phyloP scores from a whole-genome alignment of 2,888 invertebrate genomes.

The Napeogenes inachia region DNA sequence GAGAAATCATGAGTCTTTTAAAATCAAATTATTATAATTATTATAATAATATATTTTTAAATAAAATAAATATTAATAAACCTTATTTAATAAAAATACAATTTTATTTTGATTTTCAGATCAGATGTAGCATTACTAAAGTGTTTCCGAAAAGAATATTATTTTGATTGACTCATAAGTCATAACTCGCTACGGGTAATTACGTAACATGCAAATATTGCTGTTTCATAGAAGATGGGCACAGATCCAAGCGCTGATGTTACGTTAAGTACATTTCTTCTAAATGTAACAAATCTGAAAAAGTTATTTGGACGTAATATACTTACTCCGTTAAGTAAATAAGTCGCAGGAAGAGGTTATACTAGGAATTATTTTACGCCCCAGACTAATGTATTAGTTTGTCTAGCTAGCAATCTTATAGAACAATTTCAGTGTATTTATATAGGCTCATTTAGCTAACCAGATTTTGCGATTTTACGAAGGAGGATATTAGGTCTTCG shows the following conservation, averaged over 20 bases:
- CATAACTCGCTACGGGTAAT: constrained; percentile 16
- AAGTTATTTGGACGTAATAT: constrained; percentile 2
- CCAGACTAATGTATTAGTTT: constrained; percentile 15
- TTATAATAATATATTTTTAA: too few species aligned
- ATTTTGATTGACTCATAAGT: constrained; percentile 18
- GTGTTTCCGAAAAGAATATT: neutral
- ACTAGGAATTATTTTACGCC: constrained; percentile 13
- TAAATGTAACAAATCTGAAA: constrained; percentile 19
- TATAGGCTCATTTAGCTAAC: neutral
- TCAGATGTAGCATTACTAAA: neutral
- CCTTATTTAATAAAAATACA: too few species aligned
- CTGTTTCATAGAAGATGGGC: constrained; percentile 40
- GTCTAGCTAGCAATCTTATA: neutral
- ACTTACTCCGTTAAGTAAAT: constrained; percentile 11
- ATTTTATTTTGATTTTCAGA: too few species aligned
- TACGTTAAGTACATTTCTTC: constrained; percentile 30
- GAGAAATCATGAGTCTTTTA: too few species aligned
- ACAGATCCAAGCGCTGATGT: constrained; percentile 47
- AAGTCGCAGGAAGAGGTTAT: constrained; percentile 9
- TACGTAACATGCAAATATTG: constrained; percentile 33
- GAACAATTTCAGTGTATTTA: neutral
- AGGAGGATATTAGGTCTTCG: too few species aligned
- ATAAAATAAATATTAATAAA: too few species aligned
- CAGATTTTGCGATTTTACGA: too few species aligned
- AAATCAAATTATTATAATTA: too few species aligned